Percentiles rank a stretch among this genome's conserved stretches.
Evolutionary conservation across 2,888 invertebrate species (phyloP).

Genomic region (Spilarctia lutea): DNA sequence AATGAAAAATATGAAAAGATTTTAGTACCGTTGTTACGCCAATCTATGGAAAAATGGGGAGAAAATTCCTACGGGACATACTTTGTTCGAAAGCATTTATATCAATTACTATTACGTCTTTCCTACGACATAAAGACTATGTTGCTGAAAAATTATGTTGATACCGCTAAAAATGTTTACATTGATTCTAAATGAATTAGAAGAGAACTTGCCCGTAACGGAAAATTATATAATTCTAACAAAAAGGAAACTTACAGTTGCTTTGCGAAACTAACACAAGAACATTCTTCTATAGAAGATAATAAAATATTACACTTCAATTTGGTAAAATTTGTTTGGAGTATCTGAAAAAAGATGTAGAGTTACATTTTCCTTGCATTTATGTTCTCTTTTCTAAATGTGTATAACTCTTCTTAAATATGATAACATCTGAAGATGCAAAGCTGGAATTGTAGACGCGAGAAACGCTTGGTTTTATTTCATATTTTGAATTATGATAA

Average conservation of each 20-base stretch:
- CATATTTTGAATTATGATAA: slow-evolving; percentile 63
- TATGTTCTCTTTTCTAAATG: slow-evolving; percentile 61
- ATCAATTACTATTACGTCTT: slow-evolving; percentile 52
- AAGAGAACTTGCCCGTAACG: slow-evolving; percentile 50
- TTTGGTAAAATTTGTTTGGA: slow-evolving; percentile 61
- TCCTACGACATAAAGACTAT: slow-evolving; percentile 54
- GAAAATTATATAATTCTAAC: slow-evolving; percentile 67
- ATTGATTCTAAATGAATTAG: slow-evolving; percentile 53
- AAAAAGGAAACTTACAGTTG: slow-evolving; percentile 60
- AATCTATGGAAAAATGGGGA: slow-evolving; percentile 55
- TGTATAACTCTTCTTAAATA: slow-evolving; percentile 40
- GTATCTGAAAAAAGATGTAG: slow-evolving; percentile 64
- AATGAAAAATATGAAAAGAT: slow-evolving; percentile 59
- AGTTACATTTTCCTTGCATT: slow-evolving; percentile 63
- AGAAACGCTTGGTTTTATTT: slow-evolving; percentile 67
- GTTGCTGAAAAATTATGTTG: slow-evolving; percentile 46
- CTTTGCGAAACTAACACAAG: slow-evolving; percentile 54
- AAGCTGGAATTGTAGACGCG: slow-evolving; percentile 56
- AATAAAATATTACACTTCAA: slow-evolving; percentile 50
- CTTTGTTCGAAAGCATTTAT: slow-evolving; percentile 47
- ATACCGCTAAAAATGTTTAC: slow-evolving; percentile 58
- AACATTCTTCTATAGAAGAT: slow-evolving; percentile 30
- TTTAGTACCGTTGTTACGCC: slow-evolving; percentile 60
- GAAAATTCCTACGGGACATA: slow-evolving; percentile 44
- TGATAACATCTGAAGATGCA: slow-evolving; percentile 25